A percentile compares a stretch with the other conserved stretches of the same genome.
Evolutionary conservation across 1,140 invertebrate species (phyloP).

Genomic region (Philotrypesis tridentata): DNA sequence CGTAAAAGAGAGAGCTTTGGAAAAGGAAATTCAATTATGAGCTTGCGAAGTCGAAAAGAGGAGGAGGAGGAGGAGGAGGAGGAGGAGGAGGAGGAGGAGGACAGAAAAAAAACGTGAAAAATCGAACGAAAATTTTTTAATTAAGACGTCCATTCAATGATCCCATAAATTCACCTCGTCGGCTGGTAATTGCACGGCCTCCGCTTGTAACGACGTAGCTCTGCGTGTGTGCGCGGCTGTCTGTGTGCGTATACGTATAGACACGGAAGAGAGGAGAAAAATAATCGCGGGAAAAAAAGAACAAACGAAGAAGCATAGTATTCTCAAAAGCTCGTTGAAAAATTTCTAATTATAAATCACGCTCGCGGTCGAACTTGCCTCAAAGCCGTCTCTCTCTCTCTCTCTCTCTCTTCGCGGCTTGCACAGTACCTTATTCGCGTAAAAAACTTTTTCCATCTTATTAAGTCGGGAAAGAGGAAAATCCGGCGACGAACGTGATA

Average conservation of each 20-base stretch:
- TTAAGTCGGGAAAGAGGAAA: too few relatives aligned
- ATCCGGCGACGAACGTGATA: background rate
- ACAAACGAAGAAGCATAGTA: too few relatives aligned
- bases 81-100: too few relatives aligned
- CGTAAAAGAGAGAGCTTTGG: background rate
- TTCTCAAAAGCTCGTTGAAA: background rate
- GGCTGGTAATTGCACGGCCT: background rate
- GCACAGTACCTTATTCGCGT: background rate
- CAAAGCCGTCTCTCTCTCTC: too few relatives aligned
- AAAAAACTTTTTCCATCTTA: background rate
- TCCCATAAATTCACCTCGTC: background rate
- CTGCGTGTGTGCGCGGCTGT: too few relatives aligned
- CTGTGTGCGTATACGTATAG: background rate
- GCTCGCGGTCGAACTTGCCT: background rate
- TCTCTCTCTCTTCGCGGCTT: too few relatives aligned
- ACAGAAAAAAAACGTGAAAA: too few relatives aligned
- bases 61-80: too few relatives aligned
- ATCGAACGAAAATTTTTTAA: background rate
- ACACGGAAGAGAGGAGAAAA: too few relatives aligned
- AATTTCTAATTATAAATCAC: background rate
- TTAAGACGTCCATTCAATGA: background rate
- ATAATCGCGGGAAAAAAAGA: too few relatives aligned
- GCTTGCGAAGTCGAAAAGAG: too few relatives aligned
- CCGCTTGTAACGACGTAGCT: too few relatives aligned
- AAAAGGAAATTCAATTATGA: background rate